Base-by-base conservation (phyloP, 2,888 invertebrate species). In the Nomada flava region DNA sequence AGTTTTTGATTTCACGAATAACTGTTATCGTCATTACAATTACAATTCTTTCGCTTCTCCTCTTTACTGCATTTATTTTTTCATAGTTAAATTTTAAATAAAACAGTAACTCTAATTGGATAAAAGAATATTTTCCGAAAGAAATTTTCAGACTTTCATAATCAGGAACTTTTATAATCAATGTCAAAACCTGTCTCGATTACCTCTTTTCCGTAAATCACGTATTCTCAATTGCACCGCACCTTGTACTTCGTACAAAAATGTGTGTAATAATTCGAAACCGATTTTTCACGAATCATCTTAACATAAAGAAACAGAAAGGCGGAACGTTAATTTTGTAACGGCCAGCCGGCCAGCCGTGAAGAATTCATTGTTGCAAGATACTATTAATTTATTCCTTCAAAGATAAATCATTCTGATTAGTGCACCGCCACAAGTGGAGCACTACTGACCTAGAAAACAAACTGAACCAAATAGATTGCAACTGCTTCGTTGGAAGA, bases 381-480 rank as follows among this genome's bases (percentile, higher is more conserved):
- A 70, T 60, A 13, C 10, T 50, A 60, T 72, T 62, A 57, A 78
- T 74, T 74, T 78, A 74, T 70, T 65, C 23, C 47, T 26, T 26
- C 44, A 26, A 44, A 23, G 65, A 78, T 67, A 62, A 79, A 53
- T 50, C 63, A 55, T 74, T 74, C 47, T 55, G 53, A 72, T 72
- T 67, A 78, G 59, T 52, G 36, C 10, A 57, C 53, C 64, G 52
- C 36, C 53, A 65, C 50, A 73, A 78, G 67, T n/a, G 60, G 72
- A 57, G 53, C 53, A 47, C 72, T 68, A 79, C 80, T 80, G 80
- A 73, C 80, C 80, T 57, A 80, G 80, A 80, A 73, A 80, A 23
- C 67, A 73, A 73, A 55, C 67, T 78, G 73, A 79, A 60, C 73
- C 55, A 55, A 67, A 79, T 72, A 78, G 72, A 72, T 60, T 72